Conservation (phyloP, 2,888 invertebrate genomes). For the Melitaea athalia region DNA sequence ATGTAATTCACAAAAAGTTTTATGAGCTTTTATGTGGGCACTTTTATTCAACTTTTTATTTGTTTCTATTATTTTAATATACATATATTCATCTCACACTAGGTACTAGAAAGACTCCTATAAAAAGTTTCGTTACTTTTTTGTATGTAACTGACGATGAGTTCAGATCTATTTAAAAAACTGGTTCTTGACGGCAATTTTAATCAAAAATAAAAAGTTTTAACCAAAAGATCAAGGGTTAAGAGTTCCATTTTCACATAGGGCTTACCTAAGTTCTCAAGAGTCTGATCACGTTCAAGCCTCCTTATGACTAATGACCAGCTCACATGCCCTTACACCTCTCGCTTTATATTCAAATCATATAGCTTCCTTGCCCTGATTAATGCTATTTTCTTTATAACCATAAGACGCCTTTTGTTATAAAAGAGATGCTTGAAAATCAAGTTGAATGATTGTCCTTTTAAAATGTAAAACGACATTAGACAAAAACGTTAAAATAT, state of each 20-base stretch:
- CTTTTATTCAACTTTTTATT: too few relatives aligned
- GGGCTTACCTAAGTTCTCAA: conserved; percentile 49
- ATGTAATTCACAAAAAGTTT: neutral
- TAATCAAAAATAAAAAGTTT: neutral
- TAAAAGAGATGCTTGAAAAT: neutral
- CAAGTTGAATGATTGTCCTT: neutral
- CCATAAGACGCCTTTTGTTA: conserved; percentile 64
- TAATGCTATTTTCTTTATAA: conserved; percentile 76
- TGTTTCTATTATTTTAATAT: too few relatives aligned
- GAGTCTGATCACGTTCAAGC: conserved; percentile 66
- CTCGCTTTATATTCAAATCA: conserved; percentile 80
- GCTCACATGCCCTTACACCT: conserved; percentile 68
- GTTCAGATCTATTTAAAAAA: neutral
- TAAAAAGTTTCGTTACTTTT: neutral
- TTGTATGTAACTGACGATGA: neutral
- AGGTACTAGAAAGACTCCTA: too few relatives aligned
- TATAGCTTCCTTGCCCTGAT: conserved; percentile 76
- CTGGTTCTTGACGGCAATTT: neutral
- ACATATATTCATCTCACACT: too few relatives aligned
- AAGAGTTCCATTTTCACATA: conserved; percentile 34
- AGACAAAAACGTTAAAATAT: too few relatives aligned
- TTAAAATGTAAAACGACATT: too few relatives aligned
- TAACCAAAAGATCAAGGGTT: conserved; percentile 28
- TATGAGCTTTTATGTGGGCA: neutral
- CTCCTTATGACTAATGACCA: conserved; percentile 80